Percentiles rank a stretch among this genome's conserved stretches.
These are phyloP conservation scores for Drosophila bocki DNA, from an alignment of 1,140 invertebrate species.

Conservation along the genomic window DNA sequence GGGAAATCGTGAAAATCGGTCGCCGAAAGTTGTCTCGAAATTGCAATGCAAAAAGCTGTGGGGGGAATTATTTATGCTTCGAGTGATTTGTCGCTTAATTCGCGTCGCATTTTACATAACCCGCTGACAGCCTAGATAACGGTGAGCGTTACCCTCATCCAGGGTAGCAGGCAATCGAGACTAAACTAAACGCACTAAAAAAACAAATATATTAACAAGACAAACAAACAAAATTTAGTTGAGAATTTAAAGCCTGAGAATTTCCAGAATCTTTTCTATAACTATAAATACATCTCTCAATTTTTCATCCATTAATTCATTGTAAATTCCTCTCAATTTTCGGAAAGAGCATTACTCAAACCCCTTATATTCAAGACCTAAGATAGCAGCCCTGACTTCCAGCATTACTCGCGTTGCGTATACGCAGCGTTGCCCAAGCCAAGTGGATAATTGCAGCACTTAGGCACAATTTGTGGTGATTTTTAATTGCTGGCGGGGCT, in stretches of 20 bases:
- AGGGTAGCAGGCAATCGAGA: not conserved
- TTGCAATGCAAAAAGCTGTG: conserved; percentile 4
- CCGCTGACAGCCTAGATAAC: conserved; percentile 26
- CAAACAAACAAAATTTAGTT: too few relatives aligned
- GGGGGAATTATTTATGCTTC: conserved; percentile 58
- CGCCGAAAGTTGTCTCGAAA: conserved; percentile 5
- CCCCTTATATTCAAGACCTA: not conserved
- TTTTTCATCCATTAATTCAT: not conserved
- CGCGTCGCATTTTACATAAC: conserved; percentile 46
- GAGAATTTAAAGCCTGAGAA: not conserved
- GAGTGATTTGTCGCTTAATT: conserved; percentile 55
- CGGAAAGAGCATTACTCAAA: not conserved
- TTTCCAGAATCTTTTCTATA: too few relatives aligned
- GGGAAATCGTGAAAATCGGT: conserved; percentile 24
- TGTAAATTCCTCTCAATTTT: too few relatives aligned
- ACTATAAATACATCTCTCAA: too few relatives aligned
- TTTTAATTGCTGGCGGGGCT: conserved; percentile 43
- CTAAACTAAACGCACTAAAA: not conserved
- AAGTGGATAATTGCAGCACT: conserved; percentile 54
- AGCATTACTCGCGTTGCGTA: conserved; percentile 44
- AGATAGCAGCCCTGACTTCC: conserved; percentile 8
- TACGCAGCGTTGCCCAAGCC: conserved; percentile 47
- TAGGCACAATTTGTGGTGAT: conserved; percentile 45
- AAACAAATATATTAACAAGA: not conserved
- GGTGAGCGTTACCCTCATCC: not conserved